Evolutionary conservation across 2,797 vertebrate species (phyloP).

Genomic region (Mastacembelus armatus): DNA sequence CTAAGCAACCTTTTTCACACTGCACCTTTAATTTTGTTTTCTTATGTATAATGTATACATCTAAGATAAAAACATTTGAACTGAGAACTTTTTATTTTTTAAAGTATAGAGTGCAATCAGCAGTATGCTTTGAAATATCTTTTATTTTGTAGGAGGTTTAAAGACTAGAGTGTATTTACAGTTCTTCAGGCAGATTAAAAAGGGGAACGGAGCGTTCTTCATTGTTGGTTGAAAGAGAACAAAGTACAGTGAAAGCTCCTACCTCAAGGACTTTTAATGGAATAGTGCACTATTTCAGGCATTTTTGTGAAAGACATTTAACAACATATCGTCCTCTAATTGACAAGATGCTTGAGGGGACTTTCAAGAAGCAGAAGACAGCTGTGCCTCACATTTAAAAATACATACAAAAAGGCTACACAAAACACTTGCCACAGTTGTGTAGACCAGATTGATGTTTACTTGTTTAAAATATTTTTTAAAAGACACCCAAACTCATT

Average conservation of each 20-base stretch:
- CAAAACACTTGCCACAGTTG: neutral
- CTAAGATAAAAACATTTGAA: no score
- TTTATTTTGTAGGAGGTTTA: neutral
- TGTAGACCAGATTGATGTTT: neutral
- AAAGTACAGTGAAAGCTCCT: constrained; percentile 34
- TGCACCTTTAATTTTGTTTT: no score
- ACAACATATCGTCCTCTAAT: constrained; percentile 53
- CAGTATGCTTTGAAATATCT: neutral
- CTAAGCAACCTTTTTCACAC: no score
- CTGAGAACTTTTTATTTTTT: no score
- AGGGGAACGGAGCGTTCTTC: neutral
- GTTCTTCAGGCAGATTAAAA: constrained; percentile 11
- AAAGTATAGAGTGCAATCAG: no score
- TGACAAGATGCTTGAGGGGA: constrained; percentile 59
- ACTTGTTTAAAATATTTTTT: neutral
- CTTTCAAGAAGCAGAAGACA: constrained; percentile 51
- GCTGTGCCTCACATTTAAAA: constrained; percentile 53
- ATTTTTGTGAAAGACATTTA: constrained; percentile 45
- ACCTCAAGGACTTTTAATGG: constrained; percentile 45
- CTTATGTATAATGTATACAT: no score
- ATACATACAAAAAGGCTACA: constrained; percentile 29
- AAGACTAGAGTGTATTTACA: neutral
- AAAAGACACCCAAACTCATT: neutral
- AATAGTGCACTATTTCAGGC: constrained; percentile 38
- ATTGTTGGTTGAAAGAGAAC: constrained; percentile 29